phyloP scores from a whole-genome alignment of 2,797 vertebrate species.

The Rhinoraja longicauda region DNA sequence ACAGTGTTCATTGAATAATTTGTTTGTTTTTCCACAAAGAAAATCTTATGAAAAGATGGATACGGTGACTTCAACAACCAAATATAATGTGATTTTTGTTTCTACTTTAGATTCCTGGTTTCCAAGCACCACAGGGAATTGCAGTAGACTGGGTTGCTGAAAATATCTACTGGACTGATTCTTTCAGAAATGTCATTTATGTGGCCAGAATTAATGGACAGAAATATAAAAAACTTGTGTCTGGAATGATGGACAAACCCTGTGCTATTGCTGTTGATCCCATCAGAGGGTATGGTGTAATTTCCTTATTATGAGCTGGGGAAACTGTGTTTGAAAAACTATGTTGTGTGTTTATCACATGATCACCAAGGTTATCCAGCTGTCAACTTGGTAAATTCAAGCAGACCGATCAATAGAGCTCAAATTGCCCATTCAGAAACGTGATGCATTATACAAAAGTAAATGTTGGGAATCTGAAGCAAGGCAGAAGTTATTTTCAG shows the following conservation, averaged over 20 bases:
- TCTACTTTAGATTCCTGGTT: slow-evolving; percentile 81
- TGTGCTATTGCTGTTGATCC: slow-evolving; percentile 94
- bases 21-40: not conserved
- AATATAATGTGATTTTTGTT: slow-evolving; percentile 34
- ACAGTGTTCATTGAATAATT: not conserved
- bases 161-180: slow-evolving; percentile 97
- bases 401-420: not conserved
- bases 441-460: not conserved
- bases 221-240: slow-evolving; percentile 91
- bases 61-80: not conserved
- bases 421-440: not conserved
- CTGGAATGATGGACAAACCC: slow-evolving; percentile 90
- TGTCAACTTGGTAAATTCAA: not conserved
- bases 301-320: not conserved
- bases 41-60: not conserved
- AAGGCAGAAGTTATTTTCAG: not conserved
- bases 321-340: not conserved
- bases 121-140: slow-evolving; percentile 85
- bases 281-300: slow-evolving; percentile 70
- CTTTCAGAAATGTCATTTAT: slow-evolving; percentile 93
- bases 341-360: not conserved
- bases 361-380: not conserved
- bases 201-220: slow-evolving; percentile 89
- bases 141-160: slow-evolving; percentile 96
- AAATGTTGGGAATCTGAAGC: not conserved